Evolutionary conservation across 2,797 vertebrate species (phyloP), one percentile per base, ranked within the genome.

Genomic region (Tiaroga cobitis): DNA sequence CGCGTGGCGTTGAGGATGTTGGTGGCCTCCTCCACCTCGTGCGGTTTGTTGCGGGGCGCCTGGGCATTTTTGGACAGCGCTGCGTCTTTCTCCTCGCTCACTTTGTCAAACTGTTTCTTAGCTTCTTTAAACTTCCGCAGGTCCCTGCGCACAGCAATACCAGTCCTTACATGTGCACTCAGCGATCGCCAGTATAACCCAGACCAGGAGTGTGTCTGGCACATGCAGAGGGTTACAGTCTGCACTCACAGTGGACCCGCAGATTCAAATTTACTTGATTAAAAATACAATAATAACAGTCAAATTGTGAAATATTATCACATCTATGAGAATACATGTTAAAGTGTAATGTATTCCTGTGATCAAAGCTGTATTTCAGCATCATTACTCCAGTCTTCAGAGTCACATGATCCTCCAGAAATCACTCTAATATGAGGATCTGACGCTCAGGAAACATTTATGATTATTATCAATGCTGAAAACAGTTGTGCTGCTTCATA

Each of bases 21-120:
- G 76, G 96, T 96, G 86, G 98, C 98, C 90, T 99, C 98, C 88
- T 99, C 98, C 86, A 99, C 97, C 90, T 99, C 98, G 0, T 99
- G 98, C 86, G 96, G 97, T 82, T 99, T 99, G 92, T 98, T 99
- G 88, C 97, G 96, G 21, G 97, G 97, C 32, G 97, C 97, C 92
- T 99, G 98, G 13, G 97, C 98, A 4, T 99, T 99, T 92, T 97
- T 99, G 43, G 95, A 97, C 34, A 99, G 92, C 0, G 98, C 97
- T 0, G 96, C 96, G 87, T 99, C 98, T 91, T 99, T 99, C 90
- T 99, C 98, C 91, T 99, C 98, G 9, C 97, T 99, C 89, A 99
- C 97, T 93, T 98, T 99, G 93, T 99, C 98, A 91, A 99, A 99
- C 37, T 99, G 97, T 87, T 99, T 99, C 93, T 99, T 99, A 41